Percentiles rank a stretch among this genome's conserved stretches.
Conservation (phyloP, 2,888 invertebrate species). For the Meganola albula region DNA sequence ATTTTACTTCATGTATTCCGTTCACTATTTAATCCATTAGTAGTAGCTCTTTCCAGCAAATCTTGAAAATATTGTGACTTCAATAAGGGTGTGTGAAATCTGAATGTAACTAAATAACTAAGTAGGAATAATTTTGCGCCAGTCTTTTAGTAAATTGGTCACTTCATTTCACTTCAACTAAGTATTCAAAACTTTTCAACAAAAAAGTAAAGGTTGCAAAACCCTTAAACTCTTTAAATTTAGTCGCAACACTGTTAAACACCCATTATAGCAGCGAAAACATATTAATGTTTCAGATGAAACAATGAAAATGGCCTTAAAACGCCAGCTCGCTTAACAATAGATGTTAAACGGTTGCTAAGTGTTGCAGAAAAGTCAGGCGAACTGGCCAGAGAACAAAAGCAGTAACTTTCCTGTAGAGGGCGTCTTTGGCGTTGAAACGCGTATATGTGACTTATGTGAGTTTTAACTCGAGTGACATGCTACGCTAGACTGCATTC, state of each 20-base stretch:
- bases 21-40: background rate
- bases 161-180: no score
- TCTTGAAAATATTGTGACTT: no score
- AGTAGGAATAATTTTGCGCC: no score
- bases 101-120: no score
- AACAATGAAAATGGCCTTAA: slow-evolving; percentile 49
- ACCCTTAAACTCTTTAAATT: slow-evolving; percentile 6
- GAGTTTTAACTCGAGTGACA: slow-evolving; percentile 21
- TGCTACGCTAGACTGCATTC: no score
- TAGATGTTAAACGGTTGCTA: slow-evolving; percentile 56
- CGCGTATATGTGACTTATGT: slow-evolving; percentile 26
- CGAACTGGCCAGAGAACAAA: slow-evolving; percentile 47
- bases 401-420: slow-evolving; percentile 42
- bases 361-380: slow-evolving; percentile 59
- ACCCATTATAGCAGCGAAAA: slow-evolving; percentile 22
- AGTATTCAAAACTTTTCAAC: no score
- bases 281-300: slow-evolving; percentile 31
- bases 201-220: no score
- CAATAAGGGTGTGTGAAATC: no score
- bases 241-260: slow-evolving; percentile 17
- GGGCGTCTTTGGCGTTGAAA: slow-evolving; percentile 31
- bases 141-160: no score
- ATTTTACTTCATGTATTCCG: background rate
- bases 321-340: slow-evolving; percentile 52
- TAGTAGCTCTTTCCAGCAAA: no score